A percentile compares a stretch with the other conserved stretches of the same genome.
These are phyloP conservation scores for Scaptodrosophila latifasciaeformis DNA, from an alignment of 2,888 invertebrate species.

Conservation along the genomic window DNA sequence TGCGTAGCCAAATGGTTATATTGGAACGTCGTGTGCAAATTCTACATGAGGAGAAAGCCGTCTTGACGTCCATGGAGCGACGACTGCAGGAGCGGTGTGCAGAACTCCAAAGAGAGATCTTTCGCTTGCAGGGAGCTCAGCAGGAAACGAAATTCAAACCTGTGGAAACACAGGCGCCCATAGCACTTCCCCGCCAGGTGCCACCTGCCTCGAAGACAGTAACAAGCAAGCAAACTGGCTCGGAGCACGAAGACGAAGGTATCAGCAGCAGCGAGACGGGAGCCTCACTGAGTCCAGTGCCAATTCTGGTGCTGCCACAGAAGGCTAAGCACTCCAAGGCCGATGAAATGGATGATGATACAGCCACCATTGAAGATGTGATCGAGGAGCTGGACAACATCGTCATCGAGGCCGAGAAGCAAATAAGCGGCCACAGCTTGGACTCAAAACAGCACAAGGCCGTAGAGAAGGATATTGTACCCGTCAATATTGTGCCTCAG, in stretches of 20 bases:
- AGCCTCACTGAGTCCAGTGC: conserved; percentile 84
- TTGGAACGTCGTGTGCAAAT: conserved; percentile 85
- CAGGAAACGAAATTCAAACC: conserved; percentile 71
- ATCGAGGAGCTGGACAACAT: conserved; percentile 90
- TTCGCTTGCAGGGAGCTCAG: conserved; percentile 77
- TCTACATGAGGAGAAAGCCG: conserved; percentile 85
- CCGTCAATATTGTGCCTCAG: conserved; percentile 86
- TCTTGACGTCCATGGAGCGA: conserved; percentile 83
- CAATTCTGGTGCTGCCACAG: conserved; percentile 74
- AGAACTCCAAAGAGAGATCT: conserved; percentile 83
- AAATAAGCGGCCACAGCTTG: conserved; percentile 72
- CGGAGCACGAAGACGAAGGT: conserved; percentile 90
- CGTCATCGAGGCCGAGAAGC: conserved; percentile 88
- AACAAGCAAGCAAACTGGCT: conserved; percentile 77
- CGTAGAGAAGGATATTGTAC: conserved; percentile 83
- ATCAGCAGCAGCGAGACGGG: conserved; percentile 87
- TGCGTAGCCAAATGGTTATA: conserved; percentile 82
- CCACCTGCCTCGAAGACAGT: conserved; percentile 50
- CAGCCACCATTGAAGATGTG: conserved; percentile 90
- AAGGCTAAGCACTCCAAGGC: conserved; percentile 24
- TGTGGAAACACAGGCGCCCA: conserved; percentile 70
- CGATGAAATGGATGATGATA: conserved; percentile 75
- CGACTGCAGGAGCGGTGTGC: conserved; percentile 85
- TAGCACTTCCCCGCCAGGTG: conserved; percentile 72
- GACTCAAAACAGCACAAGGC: conserved; percentile 41